phyloP scores from a whole-genome alignment of 1,140 invertebrate genomes.

The Doryteuthis pealeii region DNA sequence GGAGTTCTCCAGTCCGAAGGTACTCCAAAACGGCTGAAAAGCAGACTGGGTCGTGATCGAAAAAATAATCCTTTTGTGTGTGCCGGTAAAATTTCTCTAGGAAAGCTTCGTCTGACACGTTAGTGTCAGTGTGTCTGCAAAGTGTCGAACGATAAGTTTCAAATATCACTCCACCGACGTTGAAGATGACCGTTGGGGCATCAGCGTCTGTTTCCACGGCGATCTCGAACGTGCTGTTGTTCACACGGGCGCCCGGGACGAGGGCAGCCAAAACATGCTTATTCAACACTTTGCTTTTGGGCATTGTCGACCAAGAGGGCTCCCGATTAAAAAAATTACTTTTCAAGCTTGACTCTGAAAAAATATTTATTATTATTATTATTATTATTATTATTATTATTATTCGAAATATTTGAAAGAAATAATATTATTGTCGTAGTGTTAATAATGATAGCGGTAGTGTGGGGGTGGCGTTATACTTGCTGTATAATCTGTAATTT shows the following conservation, averaged over 20 bases:
- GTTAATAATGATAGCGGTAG: no score
- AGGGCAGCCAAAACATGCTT: conserved; percentile 14
- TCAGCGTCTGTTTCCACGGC: conserved; percentile 20
- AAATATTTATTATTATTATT: no score
- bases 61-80: conserved; percentile 70
- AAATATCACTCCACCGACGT: conserved; percentile 41
- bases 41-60: conserved; percentile 43
- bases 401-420: no score
- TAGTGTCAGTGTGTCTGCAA: conserved; percentile 31
- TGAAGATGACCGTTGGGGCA: conserved; percentile 33
- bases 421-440: no score
- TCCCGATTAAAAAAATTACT: background rate
- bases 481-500: no score
- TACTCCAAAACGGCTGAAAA: conserved; percentile 49
- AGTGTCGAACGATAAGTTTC: conserved; percentile 41
- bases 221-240: conserved; percentile 22
- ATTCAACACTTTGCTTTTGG: conserved; percentile 11
- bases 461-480: no score
- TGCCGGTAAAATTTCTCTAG: conserved; percentile 40
- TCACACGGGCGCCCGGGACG: conserved; percentile 26
- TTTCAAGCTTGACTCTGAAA: background rate
- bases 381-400: no score
- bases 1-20: conserved; percentile 49
- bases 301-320: background rate
- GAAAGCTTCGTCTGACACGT: conserved; percentile 35